These are phyloP conservation scores for Amaurobius ferox DNA, from an alignment of 2,888 invertebrate species.

Conservation along the genomic window DNA sequence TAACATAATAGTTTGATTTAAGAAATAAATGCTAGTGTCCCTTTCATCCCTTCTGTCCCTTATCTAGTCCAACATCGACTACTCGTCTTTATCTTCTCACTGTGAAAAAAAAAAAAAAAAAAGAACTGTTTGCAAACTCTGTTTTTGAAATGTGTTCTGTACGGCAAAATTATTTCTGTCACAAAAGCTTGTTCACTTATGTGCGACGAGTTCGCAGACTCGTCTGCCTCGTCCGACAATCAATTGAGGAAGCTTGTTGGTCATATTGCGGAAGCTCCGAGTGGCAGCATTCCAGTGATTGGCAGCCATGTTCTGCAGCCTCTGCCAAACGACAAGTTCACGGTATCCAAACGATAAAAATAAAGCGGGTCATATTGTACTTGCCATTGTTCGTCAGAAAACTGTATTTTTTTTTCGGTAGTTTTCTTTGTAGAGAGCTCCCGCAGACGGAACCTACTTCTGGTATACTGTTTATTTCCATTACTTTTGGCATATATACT, in stretches of 20 bases:
- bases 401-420: not conserved
- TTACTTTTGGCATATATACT: not conserved
- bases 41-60: no score
- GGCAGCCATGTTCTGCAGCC: not conserved
- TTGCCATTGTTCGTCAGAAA: not conserved
- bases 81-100: no score
- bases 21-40: no score
- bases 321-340: constrained; percentile 2
- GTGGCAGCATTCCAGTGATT: constrained; percentile 2
- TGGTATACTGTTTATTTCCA: not conserved
- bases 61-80: no score
- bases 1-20: no score
- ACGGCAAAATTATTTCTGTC: no score
- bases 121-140: no score
- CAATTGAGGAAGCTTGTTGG: not conserved
- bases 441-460: not conserved
- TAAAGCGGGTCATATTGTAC: not conserved
- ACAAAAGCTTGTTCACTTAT: no score
- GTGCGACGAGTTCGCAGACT: not conserved
- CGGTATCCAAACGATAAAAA: not conserved
- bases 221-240: not conserved
- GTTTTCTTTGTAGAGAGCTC: not conserved
- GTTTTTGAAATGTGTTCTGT: no score
- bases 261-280: not conserved
- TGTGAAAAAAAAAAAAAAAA: no score